A percentile compares a stretch with the other conserved stretches of the same genome.
Evolutionary conservation across 2,113 vertebrate species (phyloP).

Genomic region (Apistogramma diplotaenia): DNA sequence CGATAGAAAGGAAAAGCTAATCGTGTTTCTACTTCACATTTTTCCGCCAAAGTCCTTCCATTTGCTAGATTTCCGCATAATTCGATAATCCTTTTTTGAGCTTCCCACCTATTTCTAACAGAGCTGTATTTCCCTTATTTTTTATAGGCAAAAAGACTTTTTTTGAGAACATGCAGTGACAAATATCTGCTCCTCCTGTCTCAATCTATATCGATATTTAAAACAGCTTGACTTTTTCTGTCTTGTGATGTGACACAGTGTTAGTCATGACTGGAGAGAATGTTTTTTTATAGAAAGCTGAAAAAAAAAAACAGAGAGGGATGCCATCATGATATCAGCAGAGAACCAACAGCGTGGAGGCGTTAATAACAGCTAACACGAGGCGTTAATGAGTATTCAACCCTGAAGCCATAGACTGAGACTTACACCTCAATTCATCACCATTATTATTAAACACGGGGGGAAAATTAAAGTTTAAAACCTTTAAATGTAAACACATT

Average conservation of each 20-base stretch:
- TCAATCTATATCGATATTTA: neutral
- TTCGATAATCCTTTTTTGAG: neutral
- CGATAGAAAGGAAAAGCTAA: neutral
- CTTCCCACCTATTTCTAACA: neutral
- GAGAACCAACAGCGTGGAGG: constrained; percentile 5
- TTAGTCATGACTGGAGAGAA: neutral
- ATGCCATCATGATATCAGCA: neutral
- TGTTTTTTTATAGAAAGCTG: neutral
- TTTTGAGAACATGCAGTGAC: neutral
- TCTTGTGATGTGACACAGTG: constrained; percentile 17
- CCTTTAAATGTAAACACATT: neutral
- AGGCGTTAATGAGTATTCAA: constrained; percentile 44
- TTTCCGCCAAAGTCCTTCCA: neutral
- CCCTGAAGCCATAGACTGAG: neutral
- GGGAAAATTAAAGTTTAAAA: neutral
- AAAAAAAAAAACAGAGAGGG: neutral
- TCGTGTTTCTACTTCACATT: neutral
- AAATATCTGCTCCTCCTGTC: constrained; percentile 15
- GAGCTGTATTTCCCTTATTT: neutral
- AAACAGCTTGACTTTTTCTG: neutral
- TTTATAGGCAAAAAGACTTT: neutral
- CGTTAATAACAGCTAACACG: constrained; percentile 27
- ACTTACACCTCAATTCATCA: constrained; percentile 24
- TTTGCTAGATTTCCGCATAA: neutral
- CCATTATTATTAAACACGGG: constrained; percentile 1